These are phyloP conservation scores for Ptychobarbus kaznakovi DNA, from an alignment of 2,797 vertebrate species.

Conservation along the genomic window DNA sequence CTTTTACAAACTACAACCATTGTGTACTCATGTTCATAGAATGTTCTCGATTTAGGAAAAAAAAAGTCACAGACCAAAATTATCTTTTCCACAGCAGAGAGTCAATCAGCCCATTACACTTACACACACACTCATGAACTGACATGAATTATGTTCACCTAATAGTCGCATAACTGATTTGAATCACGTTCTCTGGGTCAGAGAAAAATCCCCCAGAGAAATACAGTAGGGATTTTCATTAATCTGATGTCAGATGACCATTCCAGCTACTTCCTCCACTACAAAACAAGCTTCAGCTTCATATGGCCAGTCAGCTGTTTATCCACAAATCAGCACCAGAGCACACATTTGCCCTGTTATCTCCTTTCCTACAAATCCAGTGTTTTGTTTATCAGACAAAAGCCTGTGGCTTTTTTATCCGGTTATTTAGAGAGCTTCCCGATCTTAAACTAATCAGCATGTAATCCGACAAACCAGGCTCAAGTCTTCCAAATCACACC, in stretches of 20 bases:
- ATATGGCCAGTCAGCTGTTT: neutral
- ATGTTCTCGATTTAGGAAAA: neutral
- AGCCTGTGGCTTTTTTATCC: conserved; percentile 10
- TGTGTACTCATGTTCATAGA: neutral
- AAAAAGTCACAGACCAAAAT: neutral
- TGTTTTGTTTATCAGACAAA: conserved; percentile 27
- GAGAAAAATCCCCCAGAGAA: neutral
- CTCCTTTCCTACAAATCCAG: conserved; percentile 22
- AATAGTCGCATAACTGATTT: conserved; percentile 8
- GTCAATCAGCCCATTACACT: neutral
- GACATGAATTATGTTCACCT: conserved; percentile 2
- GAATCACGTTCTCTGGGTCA: neutral
- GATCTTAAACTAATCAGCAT: conserved; percentile 40
- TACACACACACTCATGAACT: neutral
- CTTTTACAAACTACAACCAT: neutral
- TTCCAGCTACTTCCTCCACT: neutral
- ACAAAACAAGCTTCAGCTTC: conserved; percentile 2
- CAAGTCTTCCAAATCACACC: conserved; percentile 27
- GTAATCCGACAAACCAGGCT: conserved; percentile 28
- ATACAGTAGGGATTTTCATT: conserved; percentile 15
- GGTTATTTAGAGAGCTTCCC: conserved; percentile 37
- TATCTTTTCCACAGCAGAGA: neutral
- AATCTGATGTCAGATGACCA: conserved; percentile 35
- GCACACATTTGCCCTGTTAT: conserved; percentile 24
- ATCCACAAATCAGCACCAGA: conserved; percentile 16